Evolutionary conservation across 2,888 invertebrate species (phyloP), one percentile per base, ranked within the genome.

Genomic region (Eupithecia abbreviata): DNA sequence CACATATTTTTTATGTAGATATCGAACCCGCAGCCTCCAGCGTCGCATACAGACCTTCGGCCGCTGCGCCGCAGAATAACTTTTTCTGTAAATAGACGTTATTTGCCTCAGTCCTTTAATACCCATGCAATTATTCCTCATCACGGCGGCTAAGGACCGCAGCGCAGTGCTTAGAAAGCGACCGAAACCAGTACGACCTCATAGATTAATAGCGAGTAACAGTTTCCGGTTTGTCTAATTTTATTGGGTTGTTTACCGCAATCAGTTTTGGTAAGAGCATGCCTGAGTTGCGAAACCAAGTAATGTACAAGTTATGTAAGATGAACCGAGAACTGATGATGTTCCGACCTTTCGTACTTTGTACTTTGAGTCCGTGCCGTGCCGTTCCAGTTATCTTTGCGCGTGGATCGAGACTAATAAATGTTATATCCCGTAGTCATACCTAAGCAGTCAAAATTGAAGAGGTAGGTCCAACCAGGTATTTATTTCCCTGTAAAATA

Each of bases 251-350:
- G 86, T 90, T 92, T 90, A 86, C 90, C 85, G 89, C 90, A 89
- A 90, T 90, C 88, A 86, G 85, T 90, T 91, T 90, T 82, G 87
- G 90, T 88, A 90, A 92, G 86, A 90, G 86, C 87, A 90, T 90
- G 85, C 89, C 89, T 85, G 82, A 82, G 84, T 91, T 90, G 86
- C 83, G 87, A 90, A 90, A 90, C 82, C 79, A 82, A 77, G 86
- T 84, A 84, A 84, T 90, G 87, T 87, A 86, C 77, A 76, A 55
- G 82, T 91, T 91, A 90, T 88, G 90, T 86, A 91, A 92, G 85
- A 83, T 84, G 82, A 84, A 86, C 80, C 82, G 81, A 84, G 81
- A 77, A 78, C 75, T 49, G 30, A 68, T 47, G 65, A 41, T 74
- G 69, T 49, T 74, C 47, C 73, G 43, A 47, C 79, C 77, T 82